A percentile compares a stretch with the other conserved stretches of the same genome.
These are phyloP conservation scores for Mythimna impura DNA, from an alignment of 2,888 invertebrate genomes.

Conservation along the genomic window DNA sequence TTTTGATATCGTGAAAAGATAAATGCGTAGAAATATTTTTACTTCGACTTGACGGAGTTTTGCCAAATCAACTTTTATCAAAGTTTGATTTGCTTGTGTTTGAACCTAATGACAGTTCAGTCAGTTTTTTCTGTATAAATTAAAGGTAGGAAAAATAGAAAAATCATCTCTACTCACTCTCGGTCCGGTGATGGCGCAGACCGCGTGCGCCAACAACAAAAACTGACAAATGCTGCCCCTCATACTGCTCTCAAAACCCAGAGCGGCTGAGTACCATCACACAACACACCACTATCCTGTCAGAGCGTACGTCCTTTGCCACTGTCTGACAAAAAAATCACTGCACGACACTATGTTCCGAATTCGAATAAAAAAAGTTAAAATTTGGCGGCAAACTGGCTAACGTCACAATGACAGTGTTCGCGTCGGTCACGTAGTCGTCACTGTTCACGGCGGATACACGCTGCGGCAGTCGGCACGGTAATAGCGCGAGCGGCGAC, in stretches of 20 bases:
- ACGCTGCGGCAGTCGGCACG: slow-evolving; percentile 79
- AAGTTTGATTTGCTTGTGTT: no score
- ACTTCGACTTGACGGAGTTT: background rate
- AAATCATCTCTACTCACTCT: slow-evolving; percentile 77
- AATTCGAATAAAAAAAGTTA: slow-evolving; percentile 51
- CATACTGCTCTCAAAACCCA: slow-evolving; percentile 86
- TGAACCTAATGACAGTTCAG: no score
- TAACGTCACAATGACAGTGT: slow-evolving; percentile 69
- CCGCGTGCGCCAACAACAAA: slow-evolving; percentile 87
- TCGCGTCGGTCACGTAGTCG: slow-evolving; percentile 47
- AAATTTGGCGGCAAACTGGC: slow-evolving; percentile 56
- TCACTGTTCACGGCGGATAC: slow-evolving; percentile 74
- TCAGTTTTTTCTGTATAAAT: no score
- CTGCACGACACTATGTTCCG: slow-evolving; percentile 71
- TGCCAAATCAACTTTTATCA: background rate
- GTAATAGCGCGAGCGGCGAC: slow-evolving; percentile 81
- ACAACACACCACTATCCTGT: slow-evolving; percentile 81
- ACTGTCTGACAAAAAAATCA: slow-evolving; percentile 69
- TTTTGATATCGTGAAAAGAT: background rate
- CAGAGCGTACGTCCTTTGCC: slow-evolving; percentile 71
- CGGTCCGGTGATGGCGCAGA: slow-evolving; percentile 88
- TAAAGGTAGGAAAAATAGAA: no score
- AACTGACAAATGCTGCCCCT: slow-evolving; percentile 84
- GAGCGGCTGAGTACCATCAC: slow-evolving; percentile 88
- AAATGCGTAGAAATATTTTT: background rate